A percentile compares a stretch with the other conserved stretches of the same genome.
phyloP scores from a whole-genome alignment of 2,888 invertebrate genomes.

The Cataglyphis albicans region DNA sequence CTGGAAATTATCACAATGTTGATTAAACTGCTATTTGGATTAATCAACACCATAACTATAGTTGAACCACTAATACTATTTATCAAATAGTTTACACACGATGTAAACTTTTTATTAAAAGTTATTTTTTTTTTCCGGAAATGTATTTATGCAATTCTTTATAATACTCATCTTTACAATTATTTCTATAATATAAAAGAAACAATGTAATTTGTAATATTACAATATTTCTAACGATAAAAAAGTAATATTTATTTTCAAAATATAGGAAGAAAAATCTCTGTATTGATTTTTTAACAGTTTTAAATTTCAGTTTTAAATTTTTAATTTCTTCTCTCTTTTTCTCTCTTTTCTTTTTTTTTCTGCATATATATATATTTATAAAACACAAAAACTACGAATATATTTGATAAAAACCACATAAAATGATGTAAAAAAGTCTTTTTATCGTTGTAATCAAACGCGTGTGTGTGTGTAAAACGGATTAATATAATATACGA shows the following conservation, averaged over 20 bases:
- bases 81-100: conserved; percentile 1
- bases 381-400: background rate
- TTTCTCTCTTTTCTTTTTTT: background rate
- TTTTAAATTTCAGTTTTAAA: conserved; percentile 7
- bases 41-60: conserved; percentile 8
- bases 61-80: background rate
- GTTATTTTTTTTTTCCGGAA: background rate
- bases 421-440: background rate
- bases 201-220: background rate
- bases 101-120: background rate
- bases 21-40: conserved; percentile 6
- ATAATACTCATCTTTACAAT: background rate
- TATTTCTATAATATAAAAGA: background rate
- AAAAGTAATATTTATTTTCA: background rate
- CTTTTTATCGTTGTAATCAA: background rate
- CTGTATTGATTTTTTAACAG: background rate
- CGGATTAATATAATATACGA: conserved; percentile 17
- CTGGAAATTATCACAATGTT: conserved; percentile 19
- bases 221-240: background rate
- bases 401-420: background rate
- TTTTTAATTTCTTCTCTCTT: background rate
- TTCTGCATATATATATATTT: background rate
- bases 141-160: background rate
- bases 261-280: background rate
- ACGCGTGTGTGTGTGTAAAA: background rate